These are phyloP conservation scores for Hylyphantes graminicola DNA, from an alignment of 1,140 invertebrate genomes.

Conservation along the genomic window DNA sequence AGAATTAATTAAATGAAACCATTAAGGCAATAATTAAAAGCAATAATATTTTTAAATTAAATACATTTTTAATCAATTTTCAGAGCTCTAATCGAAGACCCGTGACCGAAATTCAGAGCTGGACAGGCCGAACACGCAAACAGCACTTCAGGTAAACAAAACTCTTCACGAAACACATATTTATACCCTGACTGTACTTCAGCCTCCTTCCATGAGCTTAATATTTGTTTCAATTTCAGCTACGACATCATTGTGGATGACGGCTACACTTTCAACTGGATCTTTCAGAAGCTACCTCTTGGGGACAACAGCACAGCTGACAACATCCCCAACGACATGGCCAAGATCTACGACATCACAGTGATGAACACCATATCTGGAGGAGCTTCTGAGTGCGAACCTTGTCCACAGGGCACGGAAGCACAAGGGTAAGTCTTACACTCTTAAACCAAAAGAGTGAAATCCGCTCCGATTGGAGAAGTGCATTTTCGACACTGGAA, in stretches of 20 bases:
- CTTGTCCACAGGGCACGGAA: conserved; percentile 59
- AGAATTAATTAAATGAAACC: no score
- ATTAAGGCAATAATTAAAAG: not conserved
- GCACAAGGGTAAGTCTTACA: conserved; percentile 41
- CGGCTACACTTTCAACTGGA: conserved; percentile 72
- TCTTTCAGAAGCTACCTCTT: conserved; percentile 69
- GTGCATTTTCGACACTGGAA: no score
- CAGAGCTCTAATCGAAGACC: conserved; percentile 67
- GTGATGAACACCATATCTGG: conserved; percentile 75
- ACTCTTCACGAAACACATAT: not conserved
- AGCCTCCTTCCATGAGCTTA: not conserved
- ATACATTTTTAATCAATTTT: no score
- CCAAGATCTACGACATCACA: conserved; percentile 72
- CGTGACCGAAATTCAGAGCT: conserved; percentile 68
- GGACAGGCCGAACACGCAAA: conserved; percentile 67
- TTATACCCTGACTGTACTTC: not conserved
- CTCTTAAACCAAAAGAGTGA: no score
- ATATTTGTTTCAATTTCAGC: conserved; percentile 25
- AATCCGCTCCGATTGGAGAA: no score
- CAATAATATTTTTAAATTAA: not conserved
- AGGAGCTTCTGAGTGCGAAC: conserved; percentile 69
- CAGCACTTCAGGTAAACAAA: conserved; percentile 66
- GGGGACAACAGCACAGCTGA: conserved; percentile 52
- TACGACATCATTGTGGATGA: conserved; percentile 70
- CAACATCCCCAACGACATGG: conserved; percentile 64